phyloP scores from a whole-genome alignment of 2,113 vertebrate genomes.

The Colossoma macropomum region DNA sequence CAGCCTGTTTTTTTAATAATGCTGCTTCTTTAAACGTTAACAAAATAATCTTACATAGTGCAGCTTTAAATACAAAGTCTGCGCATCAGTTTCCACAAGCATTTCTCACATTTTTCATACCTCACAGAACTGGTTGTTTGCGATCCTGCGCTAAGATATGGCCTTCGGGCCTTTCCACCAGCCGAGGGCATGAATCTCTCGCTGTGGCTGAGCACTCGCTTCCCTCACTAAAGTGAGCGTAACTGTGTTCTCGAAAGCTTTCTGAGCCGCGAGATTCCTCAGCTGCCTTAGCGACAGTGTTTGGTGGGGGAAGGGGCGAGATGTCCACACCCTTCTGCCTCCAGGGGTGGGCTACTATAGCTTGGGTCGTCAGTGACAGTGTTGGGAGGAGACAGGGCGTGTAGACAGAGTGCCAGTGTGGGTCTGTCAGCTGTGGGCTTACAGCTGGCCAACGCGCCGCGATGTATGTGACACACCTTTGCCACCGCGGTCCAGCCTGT shows the following conservation, averaged over 20 bases:
- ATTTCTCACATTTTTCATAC: background rate
- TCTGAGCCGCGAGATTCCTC: background rate
- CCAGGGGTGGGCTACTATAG: background rate
- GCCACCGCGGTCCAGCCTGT: conserved; percentile 7
- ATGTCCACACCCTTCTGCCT: background rate
- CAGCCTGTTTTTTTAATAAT: too few species aligned
- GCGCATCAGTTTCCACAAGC: background rate
- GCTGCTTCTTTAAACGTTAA: too few species aligned
- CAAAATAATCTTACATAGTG: too few species aligned
- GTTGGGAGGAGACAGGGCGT: conserved; percentile 12
- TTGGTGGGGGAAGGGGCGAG: background rate
- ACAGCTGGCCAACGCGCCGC: background rate
- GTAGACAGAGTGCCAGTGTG: background rate
- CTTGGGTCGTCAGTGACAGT: background rate
- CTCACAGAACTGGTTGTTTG: background rate
- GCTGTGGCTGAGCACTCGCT: too few species aligned
- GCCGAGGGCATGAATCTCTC: background rate
- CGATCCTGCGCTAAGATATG: background rate
- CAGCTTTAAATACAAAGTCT: too few species aligned
- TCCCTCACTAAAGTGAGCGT: too few species aligned
- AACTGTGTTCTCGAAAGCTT: background rate
- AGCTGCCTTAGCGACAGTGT: too few species aligned
- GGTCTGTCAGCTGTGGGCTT: conserved; percentile 16
- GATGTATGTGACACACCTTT: conserved; percentile 28
- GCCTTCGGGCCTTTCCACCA: background rate